Conservation (phyloP, 2,888 invertebrate genomes). For the Pristionchus japonicus region DNA sequence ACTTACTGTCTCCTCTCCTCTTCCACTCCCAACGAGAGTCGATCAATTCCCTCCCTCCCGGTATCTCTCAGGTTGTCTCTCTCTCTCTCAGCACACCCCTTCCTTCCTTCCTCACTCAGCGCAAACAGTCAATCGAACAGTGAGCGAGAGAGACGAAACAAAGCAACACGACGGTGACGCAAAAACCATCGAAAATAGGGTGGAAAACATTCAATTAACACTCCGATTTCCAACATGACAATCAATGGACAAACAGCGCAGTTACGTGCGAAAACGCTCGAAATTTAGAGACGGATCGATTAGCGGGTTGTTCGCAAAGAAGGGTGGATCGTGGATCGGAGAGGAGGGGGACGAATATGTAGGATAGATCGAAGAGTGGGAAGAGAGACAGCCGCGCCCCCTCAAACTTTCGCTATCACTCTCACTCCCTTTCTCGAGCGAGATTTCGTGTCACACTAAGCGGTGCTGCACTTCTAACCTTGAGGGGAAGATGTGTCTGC, state of each 20-base stretch:
- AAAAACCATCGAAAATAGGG: neutral
- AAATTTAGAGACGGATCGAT: neutral
- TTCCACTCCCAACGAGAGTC: neutral
- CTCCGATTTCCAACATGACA: no score
- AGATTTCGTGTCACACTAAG: slow-evolving; percentile 9
- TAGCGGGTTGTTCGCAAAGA: neutral
- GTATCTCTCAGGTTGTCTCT: neutral
- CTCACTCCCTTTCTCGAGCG: neutral
- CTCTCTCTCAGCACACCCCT: slow-evolving; percentile 10
- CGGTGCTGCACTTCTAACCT: neutral
- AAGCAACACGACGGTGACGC: neutral
- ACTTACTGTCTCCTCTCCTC: slow-evolving; percentile 18
- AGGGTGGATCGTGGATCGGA: neutral
- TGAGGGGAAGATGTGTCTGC: neutral
- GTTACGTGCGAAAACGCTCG: neutral
- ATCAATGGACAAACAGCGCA: no score
- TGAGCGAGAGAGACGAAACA: slow-evolving; percentile 14
- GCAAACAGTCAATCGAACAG: slow-evolving; percentile 26
- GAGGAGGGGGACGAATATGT: neutral
- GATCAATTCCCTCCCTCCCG: slow-evolving; percentile 27
- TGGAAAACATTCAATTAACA: no score
- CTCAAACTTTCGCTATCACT: slow-evolving; percentile 29
- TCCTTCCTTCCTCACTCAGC: neutral
- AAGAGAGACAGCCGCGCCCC: slow-evolving; percentile 7
- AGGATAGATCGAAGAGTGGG: slow-evolving; percentile 14